Evolutionary conservation across 2,888 invertebrate genomes (phyloP).

Genomic region (Muscina levida): DNA sequence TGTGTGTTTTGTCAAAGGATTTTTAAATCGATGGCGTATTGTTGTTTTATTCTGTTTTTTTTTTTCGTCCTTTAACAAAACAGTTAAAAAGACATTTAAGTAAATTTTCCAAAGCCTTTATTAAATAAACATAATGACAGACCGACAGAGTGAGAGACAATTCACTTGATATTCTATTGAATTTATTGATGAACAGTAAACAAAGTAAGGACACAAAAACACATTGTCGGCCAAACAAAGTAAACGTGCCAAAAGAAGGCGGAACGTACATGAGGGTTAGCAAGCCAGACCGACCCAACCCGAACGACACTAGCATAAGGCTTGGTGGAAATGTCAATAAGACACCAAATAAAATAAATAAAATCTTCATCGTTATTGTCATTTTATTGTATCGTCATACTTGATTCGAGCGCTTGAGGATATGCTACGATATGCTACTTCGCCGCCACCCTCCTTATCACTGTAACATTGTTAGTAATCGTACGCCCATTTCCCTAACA

Average conservation of each 20-base stretch:
- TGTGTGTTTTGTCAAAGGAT: constrained; percentile 18
- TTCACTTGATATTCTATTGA: constrained; percentile 12
- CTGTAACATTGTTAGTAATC: not conserved
- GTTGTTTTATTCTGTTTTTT: too few relatives aligned
- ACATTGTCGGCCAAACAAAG: too few relatives aligned
- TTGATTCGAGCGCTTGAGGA: not conserved
- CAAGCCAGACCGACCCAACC: too few relatives aligned
- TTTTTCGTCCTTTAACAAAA: too few relatives aligned
- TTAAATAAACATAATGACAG: constrained; percentile 57
- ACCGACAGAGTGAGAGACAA: constrained; percentile 9
- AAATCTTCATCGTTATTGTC: too few relatives aligned
- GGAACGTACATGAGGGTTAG: too few relatives aligned
- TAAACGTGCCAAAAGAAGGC: too few relatives aligned
- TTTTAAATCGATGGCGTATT: not conserved
- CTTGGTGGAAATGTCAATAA: constrained; percentile 37
- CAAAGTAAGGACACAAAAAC: constrained; percentile 19
- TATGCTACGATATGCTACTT: not conserved
- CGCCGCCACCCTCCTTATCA: not conserved
- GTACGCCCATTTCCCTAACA: not conserved
- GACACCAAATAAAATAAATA: constrained; percentile 50
- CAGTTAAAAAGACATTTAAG: constrained; percentile 53
- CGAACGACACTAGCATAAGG: too few relatives aligned
- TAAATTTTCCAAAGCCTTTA: constrained; percentile 36
- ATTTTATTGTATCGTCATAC: too few relatives aligned
- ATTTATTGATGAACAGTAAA: constrained; percentile 45